phyloP scores from a whole-genome alignment of 2,797 vertebrate genomes.

The Micrastur ruficollis region DNA sequence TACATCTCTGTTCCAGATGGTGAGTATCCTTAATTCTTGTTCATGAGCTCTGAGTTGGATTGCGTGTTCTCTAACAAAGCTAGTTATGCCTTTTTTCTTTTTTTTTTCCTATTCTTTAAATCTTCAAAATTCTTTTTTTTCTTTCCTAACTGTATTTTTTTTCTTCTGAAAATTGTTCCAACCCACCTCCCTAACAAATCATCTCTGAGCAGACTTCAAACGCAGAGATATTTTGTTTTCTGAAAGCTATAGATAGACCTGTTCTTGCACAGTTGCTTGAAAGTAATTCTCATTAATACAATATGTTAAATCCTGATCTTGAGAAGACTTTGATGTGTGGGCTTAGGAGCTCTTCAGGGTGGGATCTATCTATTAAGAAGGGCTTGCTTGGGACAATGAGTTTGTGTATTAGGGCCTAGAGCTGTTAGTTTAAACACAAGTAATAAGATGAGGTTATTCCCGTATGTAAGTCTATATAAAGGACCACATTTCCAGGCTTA shows the following conservation, averaged over 20 bases:
- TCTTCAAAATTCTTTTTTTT: not conserved
- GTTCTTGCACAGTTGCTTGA: not conserved
- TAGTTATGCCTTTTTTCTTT: accelerated
- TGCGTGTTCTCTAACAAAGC: not conserved
- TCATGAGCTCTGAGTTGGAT: not conserved
- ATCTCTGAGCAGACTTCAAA: not conserved
- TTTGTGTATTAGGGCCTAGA: not conserved
- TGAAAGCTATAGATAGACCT: not conserved
- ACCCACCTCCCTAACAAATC: not conserved
- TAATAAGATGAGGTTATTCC: conserved; percentile 17
- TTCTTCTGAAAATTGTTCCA: not conserved
- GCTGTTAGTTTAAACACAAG: conserved; percentile 9
- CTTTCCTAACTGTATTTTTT: not conserved
- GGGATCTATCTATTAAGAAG: conserved; percentile 6
- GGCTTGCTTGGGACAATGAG: not conserved
- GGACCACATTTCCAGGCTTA: not conserved
- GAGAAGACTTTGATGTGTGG: conserved; percentile 9
- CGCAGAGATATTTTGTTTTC: not conserved
- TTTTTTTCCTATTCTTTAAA: not conserved
- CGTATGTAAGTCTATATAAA: not conserved
- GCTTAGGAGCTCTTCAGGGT: not conserved
- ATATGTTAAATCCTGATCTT: conserved; percentile 18
- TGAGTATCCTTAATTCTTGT: not conserved
- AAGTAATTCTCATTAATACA: conserved; percentile 40
- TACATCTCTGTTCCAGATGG: not conserved